Percentiles rank a stretch among this genome's conserved stretches.
Conservation (phyloP, 2,113 vertebrate species). For the Tachysurus vachellii region DNA sequence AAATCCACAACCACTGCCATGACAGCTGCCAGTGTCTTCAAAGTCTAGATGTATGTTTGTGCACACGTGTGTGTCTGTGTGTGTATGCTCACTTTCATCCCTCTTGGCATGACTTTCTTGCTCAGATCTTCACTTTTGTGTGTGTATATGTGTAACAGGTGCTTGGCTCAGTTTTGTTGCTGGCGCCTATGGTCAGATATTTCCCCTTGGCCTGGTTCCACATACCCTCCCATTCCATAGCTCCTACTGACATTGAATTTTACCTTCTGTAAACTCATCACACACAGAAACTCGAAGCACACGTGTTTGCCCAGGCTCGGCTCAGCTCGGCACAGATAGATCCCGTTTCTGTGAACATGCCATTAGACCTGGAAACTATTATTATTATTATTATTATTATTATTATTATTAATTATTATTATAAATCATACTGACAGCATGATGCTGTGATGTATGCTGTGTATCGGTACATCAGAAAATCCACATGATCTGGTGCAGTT, state of each 20-base stretch:
- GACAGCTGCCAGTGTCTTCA: conserved; percentile 64
- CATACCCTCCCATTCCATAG: conserved; percentile 36
- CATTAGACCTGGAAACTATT: neutral
- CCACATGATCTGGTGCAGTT: too few relatives aligned
- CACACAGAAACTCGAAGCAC: neutral
- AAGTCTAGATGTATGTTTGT: neutral
- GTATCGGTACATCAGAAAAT: too few relatives aligned
- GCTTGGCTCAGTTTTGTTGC: conserved; percentile 64
- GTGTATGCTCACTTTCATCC: neutral
- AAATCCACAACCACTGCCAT: conserved; percentile 52
- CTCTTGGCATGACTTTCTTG: conserved; percentile 13
- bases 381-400: neutral
- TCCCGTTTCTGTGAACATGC: neutral
- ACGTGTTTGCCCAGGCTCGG: neutral
- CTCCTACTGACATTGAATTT: conserved; percentile 53
- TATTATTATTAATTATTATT: neutral
- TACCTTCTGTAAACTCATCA: conserved; percentile 48
- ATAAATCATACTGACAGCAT: neutral
- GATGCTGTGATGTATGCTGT: neutral
- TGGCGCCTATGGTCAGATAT: conserved; percentile 65
- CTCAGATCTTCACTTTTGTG: conserved; percentile 6
- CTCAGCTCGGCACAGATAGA: neutral
- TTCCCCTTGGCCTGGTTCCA: conserved; percentile 66
- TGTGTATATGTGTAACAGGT: conserved; percentile 64
- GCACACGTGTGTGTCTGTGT: conserved; percentile 6